Evolutionary conservation across 1,140 invertebrate genomes (phyloP).

Genomic region (Neodiprion pinetum): DNA sequence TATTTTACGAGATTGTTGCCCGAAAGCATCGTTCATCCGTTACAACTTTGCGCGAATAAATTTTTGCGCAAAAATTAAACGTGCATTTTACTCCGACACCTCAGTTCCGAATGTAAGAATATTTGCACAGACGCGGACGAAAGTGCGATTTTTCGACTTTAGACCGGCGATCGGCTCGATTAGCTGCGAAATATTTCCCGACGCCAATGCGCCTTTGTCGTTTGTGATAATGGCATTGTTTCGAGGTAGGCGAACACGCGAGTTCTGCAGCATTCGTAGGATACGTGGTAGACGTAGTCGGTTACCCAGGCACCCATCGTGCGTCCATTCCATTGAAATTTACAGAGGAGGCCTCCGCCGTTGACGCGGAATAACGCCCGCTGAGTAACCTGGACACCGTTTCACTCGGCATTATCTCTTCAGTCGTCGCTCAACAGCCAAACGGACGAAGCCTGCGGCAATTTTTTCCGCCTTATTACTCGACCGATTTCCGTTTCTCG

Average conservation of each 20-base stretch:
- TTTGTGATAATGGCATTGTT: slow-evolving; percentile 57
- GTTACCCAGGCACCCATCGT: background rate
- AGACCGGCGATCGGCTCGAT: background rate
- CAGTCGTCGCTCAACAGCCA: slow-evolving; percentile 46
- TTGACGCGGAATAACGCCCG: background rate
- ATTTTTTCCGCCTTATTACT: background rate
- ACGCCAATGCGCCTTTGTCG: slow-evolving; percentile 41
- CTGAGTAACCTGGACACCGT: slow-evolving; percentile 40
- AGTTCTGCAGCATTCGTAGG: too few species aligned
- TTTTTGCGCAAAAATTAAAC: too few species aligned
- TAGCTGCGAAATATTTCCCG: slow-evolving; percentile 29
- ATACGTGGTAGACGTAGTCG: too few species aligned
- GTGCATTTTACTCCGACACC: too few species aligned
- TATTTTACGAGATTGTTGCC: too few species aligned
- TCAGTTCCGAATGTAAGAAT: too few species aligned
- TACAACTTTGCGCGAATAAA: too few species aligned
- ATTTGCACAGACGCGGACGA: too few species aligned
- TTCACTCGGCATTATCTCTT: slow-evolving; percentile 42
- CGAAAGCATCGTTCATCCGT: too few species aligned
- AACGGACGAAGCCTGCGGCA: background rate
- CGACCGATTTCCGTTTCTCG: background rate
- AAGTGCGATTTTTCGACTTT: too few species aligned
- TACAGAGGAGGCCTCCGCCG: background rate
- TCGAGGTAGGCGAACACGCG: slow-evolving; percentile 35
- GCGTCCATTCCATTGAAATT: background rate